A percentile compares a stretch with the other conserved stretches of the same genome.
phyloP scores from a whole-genome alignment of 64 coral and sea anemone species.

The Pocillopora verrucosa region DNA sequence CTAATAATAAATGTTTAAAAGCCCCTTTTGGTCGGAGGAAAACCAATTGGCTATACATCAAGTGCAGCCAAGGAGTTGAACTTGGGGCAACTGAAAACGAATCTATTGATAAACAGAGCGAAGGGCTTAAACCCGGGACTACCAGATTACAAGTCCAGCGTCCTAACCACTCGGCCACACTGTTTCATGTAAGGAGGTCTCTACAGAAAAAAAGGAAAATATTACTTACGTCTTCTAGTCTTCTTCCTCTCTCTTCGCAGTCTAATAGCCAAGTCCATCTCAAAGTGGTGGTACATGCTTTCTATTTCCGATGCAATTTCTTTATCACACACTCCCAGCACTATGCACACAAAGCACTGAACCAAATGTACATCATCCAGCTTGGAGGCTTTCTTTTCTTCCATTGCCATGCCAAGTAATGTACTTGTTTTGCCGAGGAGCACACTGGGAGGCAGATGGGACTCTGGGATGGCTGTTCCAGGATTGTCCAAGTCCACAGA shows the following conservation, averaged over 20 bases:
- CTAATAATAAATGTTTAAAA: no score
- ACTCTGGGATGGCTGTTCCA: constrained; percentile 86
- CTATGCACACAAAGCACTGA: constrained; percentile 89
- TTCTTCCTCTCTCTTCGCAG: constrained; percentile 57
- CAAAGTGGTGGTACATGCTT: constrained; percentile 66
- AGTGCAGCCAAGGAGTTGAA: no score
- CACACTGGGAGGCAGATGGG: constrained; percentile 71
- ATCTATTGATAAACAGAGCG: not conserved
- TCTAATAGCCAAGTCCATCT: constrained; percentile 48
- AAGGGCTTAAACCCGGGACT: not conserved
- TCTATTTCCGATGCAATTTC: constrained; percentile 65
- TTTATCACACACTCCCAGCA: constrained; percentile 72
- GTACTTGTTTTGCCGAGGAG: constrained; percentile 13
- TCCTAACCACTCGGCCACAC: not conserved
- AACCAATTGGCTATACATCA: no score
- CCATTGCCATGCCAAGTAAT: constrained; percentile 78
- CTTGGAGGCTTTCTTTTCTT: constrained; percentile 43
- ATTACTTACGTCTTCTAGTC: constrained; percentile 55
- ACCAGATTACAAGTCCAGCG: not conserved
- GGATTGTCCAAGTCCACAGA: constrained; percentile 53
- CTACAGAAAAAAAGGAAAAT: no score
- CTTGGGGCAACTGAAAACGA: no score
- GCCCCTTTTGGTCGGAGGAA: no score
- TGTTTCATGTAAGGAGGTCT: no score
- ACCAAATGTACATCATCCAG: constrained; percentile 53